Evolutionary conservation across 2,113 vertebrate species (phyloP).

Genomic region (Cryptomyrus ogoouensis): DNA sequence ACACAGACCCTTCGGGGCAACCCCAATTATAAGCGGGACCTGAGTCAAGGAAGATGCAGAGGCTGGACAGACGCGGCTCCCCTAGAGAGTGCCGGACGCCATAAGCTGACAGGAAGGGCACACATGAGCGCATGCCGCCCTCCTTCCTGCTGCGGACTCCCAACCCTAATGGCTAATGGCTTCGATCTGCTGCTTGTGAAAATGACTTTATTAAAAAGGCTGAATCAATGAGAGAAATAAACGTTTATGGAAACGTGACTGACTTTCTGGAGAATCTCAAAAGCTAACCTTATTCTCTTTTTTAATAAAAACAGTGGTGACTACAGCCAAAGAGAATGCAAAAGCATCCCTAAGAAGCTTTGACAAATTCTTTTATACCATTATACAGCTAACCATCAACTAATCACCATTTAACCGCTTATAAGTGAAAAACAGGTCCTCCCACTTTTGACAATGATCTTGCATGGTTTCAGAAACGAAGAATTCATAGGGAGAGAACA

Average conservation of each 20-base stretch:
- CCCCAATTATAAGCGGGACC: background rate
- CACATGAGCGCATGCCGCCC: background rate
- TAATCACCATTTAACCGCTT: background rate
- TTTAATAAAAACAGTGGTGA: background rate
- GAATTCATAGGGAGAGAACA: background rate
- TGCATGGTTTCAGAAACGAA: background rate
- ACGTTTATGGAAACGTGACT: background rate
- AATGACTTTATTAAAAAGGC: constrained; percentile 1
- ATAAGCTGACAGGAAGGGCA: background rate
- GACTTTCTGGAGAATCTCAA: background rate
- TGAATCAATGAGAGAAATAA: background rate
- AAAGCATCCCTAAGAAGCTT: background rate
- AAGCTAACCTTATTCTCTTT: background rate
- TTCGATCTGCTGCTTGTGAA: background rate
- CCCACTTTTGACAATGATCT: background rate
- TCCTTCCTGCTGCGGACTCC: background rate
- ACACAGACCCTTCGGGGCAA: background rate
- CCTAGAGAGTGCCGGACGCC: background rate
- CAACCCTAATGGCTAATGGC: background rate
- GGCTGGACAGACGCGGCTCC: background rate
- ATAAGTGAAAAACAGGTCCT: background rate
- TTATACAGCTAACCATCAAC: background rate
- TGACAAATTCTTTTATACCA: background rate
- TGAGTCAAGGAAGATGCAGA: background rate
- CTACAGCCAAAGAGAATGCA: background rate